Base-by-base conservation (phyloP, 2,888 invertebrate species). In the Chymomyza procnemis region DNA sequence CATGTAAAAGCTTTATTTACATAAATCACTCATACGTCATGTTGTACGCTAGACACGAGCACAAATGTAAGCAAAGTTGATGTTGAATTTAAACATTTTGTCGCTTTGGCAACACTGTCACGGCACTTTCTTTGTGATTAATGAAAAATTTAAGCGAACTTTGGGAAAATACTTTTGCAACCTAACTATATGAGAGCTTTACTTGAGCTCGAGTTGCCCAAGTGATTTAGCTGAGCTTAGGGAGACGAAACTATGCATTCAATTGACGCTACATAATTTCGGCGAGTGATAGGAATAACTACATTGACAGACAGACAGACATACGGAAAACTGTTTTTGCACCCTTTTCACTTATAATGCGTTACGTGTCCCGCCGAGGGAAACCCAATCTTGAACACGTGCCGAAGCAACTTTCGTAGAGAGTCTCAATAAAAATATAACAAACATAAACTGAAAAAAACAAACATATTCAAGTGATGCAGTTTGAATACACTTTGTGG, bases 11-110 rank as follows among this genome's bases (percentile, higher is more conserved):
- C 82, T 85, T 73, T 63, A 80, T 82, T 82, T 76, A 71, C 85
- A 81, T 82, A 82, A 85, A 82, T 81, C 81, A 81, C 80, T 82
- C 75, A 71, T 70, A 67, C 80, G 76, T 69, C 83, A 71, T 78
- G 81, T 71, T 82, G 73, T 66, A 71, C 12, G 34, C 34, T 12
- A 9, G 12, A 41, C 2, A 12, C 12, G 12, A 41, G 34, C 34
- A 41, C 34, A 41, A 41, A 41, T 41, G 34, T 41, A 41, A 41
- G 12, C 2, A 41, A 41, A 41, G 34, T 41, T 41, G 1, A 41
- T 12, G 12, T 12, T 41, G 12, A 41, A 41, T 41, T 41, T 41
- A 41, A 41, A 12, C 34, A 41, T 41, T 41, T 41, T 41, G 34
- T 41, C 34, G 12, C 34, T 12, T 41, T 41, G 34, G 34, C 34